Evolutionary conservation across 2,888 invertebrate genomes (phyloP).

Genomic region (Brachycybe producta): DNA sequence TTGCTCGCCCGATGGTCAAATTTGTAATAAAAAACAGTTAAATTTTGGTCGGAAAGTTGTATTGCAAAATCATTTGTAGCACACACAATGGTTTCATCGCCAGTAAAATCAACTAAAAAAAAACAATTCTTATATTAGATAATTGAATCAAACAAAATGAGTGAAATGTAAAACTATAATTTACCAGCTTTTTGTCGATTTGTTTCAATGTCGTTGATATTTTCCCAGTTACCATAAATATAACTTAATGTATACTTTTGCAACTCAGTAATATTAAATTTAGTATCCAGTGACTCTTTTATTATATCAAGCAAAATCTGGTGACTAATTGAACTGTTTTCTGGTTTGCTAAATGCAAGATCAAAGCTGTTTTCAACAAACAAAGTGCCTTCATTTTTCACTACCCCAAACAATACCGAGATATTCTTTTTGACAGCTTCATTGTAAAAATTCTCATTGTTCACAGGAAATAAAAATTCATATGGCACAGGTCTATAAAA

Average conservation of each 20-base stretch:
- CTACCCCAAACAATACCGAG: slow-evolving; percentile 1
- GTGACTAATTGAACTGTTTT: not conserved
- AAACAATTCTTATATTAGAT: no score
- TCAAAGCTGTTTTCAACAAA: not conserved
- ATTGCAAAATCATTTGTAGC: slow-evolving; percentile 5
- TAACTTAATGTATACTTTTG: not conserved
- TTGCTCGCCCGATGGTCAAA: not conserved
- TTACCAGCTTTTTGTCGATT: slow-evolving; percentile 10
- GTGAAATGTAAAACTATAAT: no score
- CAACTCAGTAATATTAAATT: not conserved
- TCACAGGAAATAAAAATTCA: not conserved
- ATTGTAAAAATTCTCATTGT: not conserved
- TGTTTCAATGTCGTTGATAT: not conserved
- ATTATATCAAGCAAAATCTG: not conserved
- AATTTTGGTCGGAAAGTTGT: not conserved
- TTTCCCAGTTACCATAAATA: slow-evolving; percentile 4
- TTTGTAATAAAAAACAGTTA: slow-evolving; percentile 3
- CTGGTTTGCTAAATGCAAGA: not conserved
- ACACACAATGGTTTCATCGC: slow-evolving; percentile 3
- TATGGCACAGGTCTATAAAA: no score
- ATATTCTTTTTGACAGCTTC: slow-evolving; percentile 2
- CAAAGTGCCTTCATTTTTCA: slow-evolving; percentile 5
- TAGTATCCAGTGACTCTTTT: not conserved
- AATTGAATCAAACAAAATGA: no score
- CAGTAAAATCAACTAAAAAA: slow-evolving; percentile 1